Conservation (phyloP, 2,113 vertebrate genomes). For the Potamarius usumacintae region DNA sequence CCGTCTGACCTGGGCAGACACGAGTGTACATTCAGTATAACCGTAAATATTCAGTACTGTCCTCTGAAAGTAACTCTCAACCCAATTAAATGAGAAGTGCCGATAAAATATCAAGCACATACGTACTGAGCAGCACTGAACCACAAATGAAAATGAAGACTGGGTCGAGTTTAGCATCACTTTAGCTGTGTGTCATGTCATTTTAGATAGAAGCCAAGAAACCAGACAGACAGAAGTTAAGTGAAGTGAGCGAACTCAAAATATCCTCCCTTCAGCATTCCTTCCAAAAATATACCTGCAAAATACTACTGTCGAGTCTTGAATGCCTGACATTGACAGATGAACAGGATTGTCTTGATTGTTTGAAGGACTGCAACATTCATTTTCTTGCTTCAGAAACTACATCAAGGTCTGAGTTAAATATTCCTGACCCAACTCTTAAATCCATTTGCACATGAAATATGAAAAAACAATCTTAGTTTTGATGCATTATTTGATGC, state of each 20-base stretch:
- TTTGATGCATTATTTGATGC: neutral
- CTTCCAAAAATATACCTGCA: too few relatives aligned
- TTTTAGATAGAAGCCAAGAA: neutral
- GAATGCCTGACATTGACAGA: neutral
- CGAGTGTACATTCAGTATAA: neutral
- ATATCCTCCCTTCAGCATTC: neutral
- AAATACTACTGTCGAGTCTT: neutral
- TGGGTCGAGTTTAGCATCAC: neutral
- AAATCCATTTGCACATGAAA: neutral
- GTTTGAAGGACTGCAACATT: too few relatives aligned
- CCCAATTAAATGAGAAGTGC: slow-evolving; percentile 7
- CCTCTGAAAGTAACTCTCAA: neutral
- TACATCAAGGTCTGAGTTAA: neutral
- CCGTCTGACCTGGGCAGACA: too few relatives aligned
- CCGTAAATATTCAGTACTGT: neutral
- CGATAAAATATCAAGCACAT: neutral
- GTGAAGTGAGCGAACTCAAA: neutral
- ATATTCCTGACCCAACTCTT: neutral
- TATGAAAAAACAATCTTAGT: neutral
- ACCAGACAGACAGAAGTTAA: neutral
- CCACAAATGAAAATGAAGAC: neutral
- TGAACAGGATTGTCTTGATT: neutral
- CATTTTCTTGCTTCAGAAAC: neutral
- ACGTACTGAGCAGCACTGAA: neutral
- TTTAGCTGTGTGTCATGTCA: neutral